phyloP scores from a whole-genome alignment of 2,797 vertebrate genomes.

The Parotocinclus haroldoi region DNA sequence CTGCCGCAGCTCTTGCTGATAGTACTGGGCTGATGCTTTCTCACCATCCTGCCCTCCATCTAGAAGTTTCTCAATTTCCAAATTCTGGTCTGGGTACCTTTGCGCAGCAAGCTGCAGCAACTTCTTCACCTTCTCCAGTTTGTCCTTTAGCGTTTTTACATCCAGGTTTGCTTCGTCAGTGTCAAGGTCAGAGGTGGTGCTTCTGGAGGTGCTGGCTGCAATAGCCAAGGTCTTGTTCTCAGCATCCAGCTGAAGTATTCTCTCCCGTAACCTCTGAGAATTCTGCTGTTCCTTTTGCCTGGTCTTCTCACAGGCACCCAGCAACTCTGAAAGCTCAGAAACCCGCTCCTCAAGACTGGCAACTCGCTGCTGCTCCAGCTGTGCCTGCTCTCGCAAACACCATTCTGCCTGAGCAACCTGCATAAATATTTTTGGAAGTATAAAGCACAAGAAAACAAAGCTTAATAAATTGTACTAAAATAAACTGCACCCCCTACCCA shows the following conservation, averaged over 20 bases:
- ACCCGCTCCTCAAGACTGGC: constrained; percentile 83
- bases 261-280: constrained; percentile 81
- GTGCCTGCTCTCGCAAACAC: constrained; percentile 72
- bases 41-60: constrained; percentile 67
- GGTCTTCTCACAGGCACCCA: constrained; percentile 82
- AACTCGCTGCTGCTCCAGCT: constrained; percentile 79
- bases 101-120: constrained; percentile 73
- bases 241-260: constrained; percentile 82
- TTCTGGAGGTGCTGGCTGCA: constrained; percentile 70
- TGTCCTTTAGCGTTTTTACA: constrained; percentile 72
- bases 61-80: constrained; percentile 68
- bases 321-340: constrained; percentile 81
- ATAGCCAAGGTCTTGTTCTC: constrained; percentile 90
- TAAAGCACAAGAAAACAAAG: no score
- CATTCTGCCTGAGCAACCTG: constrained; percentile 79
- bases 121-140: constrained; percentile 81
- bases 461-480: no score
- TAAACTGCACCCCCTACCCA: no score
- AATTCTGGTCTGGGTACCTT: constrained; percentile 62
- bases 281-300: constrained; percentile 81
- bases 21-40: constrained; percentile 63
- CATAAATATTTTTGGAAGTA: background rate
- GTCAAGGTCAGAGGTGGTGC: constrained; percentile 50
- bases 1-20: constrained; percentile 87
- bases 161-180: constrained; percentile 77